phyloP scores from a whole-genome alignment of 2,888 invertebrate species.

The Xanthorhoe spadicearia region DNA sequence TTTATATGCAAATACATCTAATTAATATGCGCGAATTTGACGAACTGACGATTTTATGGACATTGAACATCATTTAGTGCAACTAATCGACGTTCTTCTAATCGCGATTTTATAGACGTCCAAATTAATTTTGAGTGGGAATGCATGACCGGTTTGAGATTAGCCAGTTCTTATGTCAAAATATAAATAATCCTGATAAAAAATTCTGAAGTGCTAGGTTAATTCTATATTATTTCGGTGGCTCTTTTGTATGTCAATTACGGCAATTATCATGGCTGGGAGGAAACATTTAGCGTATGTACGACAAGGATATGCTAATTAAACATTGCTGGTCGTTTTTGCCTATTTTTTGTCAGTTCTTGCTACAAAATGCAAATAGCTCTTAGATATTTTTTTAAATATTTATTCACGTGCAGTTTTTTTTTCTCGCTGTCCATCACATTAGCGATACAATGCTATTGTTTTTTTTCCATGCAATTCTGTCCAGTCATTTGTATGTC shows the following conservation, averaged over 20 bases:
- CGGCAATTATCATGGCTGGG: conserved; percentile 67
- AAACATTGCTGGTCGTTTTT: conserved; percentile 51
- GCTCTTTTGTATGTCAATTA: conserved; percentile 70
- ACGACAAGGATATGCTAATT: conserved; percentile 78
- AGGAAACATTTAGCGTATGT: conserved; percentile 65
- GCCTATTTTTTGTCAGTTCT: conserved; percentile 41
- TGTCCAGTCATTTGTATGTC: conserved; percentile 59
- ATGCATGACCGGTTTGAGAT: conserved; percentile 45
- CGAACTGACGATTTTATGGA: conserved; percentile 46
- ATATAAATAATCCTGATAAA: conserved; percentile 36
- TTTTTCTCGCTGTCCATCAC: conserved; percentile 33
- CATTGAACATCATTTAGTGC: conserved; percentile 44
- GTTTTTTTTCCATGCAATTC: conserved; percentile 49
- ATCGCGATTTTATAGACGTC: conserved; percentile 34
- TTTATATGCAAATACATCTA: conserved; percentile 41
- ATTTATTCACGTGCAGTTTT: conserved; percentile 29
- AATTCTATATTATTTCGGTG: conserved; percentile 21
- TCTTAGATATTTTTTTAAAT: conserved; percentile 16
- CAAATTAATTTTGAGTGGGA: conserved; percentile 38
- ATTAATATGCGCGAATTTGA: conserved; percentile 43
- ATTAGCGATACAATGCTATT: conserved; percentile 30
- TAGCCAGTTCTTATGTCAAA: conserved; percentile 42
- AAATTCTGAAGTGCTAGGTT: conserved; percentile 27
- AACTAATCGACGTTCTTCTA: conserved; percentile 41
- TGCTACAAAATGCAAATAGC: conserved; percentile 22